Percentiles rank a stretch among this genome's conserved stretches.
Conservation (phyloP, 2,888 invertebrate species). For the Drosophila kambysellisi region DNA sequence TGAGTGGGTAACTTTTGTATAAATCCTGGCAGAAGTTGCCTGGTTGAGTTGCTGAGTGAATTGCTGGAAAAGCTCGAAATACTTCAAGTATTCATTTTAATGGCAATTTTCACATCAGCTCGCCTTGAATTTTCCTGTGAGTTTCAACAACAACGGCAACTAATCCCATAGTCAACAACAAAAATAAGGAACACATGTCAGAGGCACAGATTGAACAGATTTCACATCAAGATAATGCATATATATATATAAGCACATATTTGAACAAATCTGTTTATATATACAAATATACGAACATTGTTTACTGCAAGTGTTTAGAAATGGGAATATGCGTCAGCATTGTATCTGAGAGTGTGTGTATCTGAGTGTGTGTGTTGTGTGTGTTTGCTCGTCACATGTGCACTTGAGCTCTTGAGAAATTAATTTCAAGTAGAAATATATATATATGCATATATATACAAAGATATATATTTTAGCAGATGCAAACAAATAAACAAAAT, state of each 20-base stretch:
- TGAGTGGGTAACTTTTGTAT: neutral
- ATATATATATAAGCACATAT: constrained; percentile 53
- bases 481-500: constrained; percentile 68
- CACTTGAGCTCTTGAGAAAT: constrained; percentile 81
- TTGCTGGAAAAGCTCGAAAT: constrained; percentile 2
- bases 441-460: neutral
- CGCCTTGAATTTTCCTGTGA: constrained; percentile 60
- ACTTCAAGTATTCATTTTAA: constrained; percentile 54
- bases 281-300: constrained; percentile 47
- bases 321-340: constrained; percentile 50
- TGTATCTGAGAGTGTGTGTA: constrained; percentile 15
- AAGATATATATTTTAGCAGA: constrained; percentile 22
- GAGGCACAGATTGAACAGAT: constrained; percentile 78
- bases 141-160: constrained; percentile 46
- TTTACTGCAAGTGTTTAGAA: constrained; percentile 76
- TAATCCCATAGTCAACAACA: constrained; percentile 49
- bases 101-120: constrained; percentile 63
- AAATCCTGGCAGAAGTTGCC: neutral
- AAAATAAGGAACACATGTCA: constrained; percentile 68
- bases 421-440: constrained; percentile 76
- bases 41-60: constrained; percentile 11
- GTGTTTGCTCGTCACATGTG: constrained; percentile 71
- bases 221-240: constrained; percentile 72
- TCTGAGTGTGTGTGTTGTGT: constrained; percentile 25
- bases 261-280: constrained; percentile 54